Percentiles rank a stretch among this genome's conserved stretches.
Conservation (phyloP, 1,140 invertebrate genomes). For the Temnothorax nylanderi region DNA sequence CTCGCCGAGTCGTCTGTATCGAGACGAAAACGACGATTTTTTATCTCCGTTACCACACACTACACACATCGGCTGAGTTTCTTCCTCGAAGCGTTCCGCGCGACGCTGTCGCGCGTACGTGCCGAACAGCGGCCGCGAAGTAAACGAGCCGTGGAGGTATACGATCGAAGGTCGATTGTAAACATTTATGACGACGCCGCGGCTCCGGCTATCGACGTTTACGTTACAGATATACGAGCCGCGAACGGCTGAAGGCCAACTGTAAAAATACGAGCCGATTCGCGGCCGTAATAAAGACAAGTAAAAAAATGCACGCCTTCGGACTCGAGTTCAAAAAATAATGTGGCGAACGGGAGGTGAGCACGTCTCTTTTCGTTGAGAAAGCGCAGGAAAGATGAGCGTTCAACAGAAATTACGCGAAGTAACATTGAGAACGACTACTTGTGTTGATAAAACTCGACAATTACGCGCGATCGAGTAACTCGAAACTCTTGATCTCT, state of each 20-base stretch:
- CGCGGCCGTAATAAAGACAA: constrained; percentile 60
- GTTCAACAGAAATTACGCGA: no score
- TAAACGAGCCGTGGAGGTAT: constrained; percentile 28
- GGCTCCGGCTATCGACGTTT: constrained; percentile 43
- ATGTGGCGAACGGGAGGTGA: background rate
- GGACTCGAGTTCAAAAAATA: background rate
- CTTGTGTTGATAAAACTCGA: background rate
- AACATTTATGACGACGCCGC: constrained; percentile 42
- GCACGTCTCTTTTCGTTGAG: background rate
- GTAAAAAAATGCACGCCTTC: constrained; percentile 13
- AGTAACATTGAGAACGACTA: background rate
- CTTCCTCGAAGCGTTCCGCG: constrained; percentile 35
- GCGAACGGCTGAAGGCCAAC: constrained; percentile 22
- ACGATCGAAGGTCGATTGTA: constrained; percentile 48
- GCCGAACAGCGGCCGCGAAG: background rate
- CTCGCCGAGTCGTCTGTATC: background rate
- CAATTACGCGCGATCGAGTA: background rate
- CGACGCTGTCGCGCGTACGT: constrained; percentile 23
- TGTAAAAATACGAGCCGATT: constrained; percentile 47
- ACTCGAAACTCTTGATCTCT: background rate
- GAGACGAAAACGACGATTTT: constrained; percentile 33
- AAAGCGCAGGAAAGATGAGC: background rate
- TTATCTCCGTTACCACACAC: constrained; percentile 18
- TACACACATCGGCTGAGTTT: background rate
- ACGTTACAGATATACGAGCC: constrained; percentile 45